Conservation (phyloP, 2,797 vertebrate species). For the Diglossa cyanea region DNA sequence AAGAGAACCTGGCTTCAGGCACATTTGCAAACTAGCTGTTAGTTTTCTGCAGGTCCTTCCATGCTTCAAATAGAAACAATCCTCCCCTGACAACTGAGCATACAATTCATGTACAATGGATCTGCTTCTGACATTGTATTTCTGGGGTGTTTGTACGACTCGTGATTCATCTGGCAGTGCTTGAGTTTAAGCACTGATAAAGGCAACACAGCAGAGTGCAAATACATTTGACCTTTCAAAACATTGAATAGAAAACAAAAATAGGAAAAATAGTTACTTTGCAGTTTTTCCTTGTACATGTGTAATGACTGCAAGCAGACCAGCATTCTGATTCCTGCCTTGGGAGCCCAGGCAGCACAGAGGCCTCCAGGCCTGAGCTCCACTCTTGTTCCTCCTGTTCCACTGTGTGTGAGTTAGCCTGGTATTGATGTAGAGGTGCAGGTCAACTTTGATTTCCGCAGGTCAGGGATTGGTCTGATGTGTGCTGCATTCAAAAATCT, state of each 20-base stretch:
- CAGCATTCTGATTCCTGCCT: neutral
- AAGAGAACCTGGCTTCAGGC: neutral
- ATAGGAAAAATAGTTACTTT: neutral
- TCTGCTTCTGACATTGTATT: neutral
- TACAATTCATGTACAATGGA: neutral
- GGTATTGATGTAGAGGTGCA: neutral
- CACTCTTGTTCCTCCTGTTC: neutral
- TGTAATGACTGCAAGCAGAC: neutral
- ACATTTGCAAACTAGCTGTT: neutral
- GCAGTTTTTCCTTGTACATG: neutral
- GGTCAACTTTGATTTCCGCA: neutral
- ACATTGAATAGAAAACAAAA: neutral
- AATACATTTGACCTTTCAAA: conserved; percentile 41
- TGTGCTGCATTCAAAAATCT: neutral
- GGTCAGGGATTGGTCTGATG: neutral
- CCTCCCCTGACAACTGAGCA: neutral
- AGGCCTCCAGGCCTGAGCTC: neutral
- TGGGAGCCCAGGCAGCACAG: neutral
- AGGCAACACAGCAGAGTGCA: neutral
- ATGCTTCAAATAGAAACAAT: neutral
- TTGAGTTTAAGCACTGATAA: conserved; percentile 35
- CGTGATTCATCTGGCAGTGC: neutral
- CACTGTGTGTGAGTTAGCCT: neutral
- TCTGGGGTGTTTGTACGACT: neutral
- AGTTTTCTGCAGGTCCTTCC: neutral